These are phyloP conservation scores for Schmidtea mediterranea DNA, from an alignment of 1,140 invertebrate species.

Conservation along the genomic window DNA sequence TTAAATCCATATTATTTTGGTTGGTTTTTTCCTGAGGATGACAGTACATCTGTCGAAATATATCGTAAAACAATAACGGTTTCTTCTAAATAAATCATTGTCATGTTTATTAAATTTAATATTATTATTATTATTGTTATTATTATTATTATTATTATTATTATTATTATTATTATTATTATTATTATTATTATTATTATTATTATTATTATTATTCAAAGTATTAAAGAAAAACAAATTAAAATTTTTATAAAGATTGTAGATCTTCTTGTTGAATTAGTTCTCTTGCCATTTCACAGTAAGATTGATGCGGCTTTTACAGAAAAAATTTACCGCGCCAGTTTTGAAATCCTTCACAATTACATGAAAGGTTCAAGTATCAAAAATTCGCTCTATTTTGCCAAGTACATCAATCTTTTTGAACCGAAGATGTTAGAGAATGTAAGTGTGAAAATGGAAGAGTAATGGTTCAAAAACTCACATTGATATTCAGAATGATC, in stretches of 20 bases:
- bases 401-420: conserved; percentile 11
- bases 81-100: no score
- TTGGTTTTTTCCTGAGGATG: no score
- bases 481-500: conserved; percentile 14
- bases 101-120: background rate
- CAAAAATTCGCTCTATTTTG: conserved; percentile 10
- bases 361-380: conserved; percentile 25
- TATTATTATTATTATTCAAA: no score
- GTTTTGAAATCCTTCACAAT: conserved; percentile 22
- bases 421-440: conserved; percentile 9
- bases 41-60: no score
- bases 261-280: conserved; percentile 8
- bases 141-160: conserved; percentile 1
- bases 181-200: no score
- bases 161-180: no score
- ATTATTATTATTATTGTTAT: background rate
- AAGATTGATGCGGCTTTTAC: conserved; percentile 15
- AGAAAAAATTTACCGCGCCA: no score
- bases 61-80: no score
- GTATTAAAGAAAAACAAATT: no score
- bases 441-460: conserved; percentile 1
- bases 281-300: conserved; percentile 13
- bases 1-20: no score
- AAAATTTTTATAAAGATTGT: background rate
- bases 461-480: background rate